Conservation (phyloP, 2,797 vertebrate species). For the Rhadinocentrus ornatus region DNA sequence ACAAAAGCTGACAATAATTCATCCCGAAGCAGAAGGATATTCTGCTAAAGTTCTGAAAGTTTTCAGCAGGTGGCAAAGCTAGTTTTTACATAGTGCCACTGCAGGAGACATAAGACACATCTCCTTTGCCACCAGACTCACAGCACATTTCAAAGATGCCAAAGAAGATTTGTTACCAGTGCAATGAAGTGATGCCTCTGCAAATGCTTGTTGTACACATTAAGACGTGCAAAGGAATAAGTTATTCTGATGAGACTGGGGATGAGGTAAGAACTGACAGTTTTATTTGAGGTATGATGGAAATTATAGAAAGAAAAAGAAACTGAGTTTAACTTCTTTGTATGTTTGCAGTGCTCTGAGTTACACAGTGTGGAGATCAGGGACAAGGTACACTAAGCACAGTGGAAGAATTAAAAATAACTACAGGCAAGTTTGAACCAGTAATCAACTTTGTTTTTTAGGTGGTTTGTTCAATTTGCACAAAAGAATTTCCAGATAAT, state of each 20-base stretch:
- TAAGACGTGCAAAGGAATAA: background rate
- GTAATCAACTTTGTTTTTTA: background rate
- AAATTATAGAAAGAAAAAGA: too few species aligned
- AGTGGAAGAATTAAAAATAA: background rate
- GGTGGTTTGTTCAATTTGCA: constrained; percentile 34
- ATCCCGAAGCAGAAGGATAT: constrained; percentile 3
- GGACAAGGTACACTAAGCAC: background rate
- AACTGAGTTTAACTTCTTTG: background rate
- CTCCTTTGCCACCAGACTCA: constrained; percentile 1
- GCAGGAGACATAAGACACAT: constrained; percentile 17
- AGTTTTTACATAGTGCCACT: constrained; percentile 16
- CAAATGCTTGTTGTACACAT: constrained; percentile 14
- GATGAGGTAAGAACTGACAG: background rate
- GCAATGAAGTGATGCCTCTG: constrained; percentile 2
- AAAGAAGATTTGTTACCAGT: background rate
- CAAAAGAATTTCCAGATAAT: constrained; percentile 1
- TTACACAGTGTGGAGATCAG: background rate
- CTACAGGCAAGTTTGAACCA: background rate
- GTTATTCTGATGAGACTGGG: background rate
- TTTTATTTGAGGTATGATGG: too few species aligned
- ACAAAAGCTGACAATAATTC: background rate
- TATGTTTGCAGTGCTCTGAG: constrained; percentile 3
- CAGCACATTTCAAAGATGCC: constrained; percentile 14
- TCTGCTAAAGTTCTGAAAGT: background rate
- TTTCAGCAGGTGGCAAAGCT: background rate